phyloP scores from a whole-genome alignment of 1,140 invertebrate genomes.

The Habropoda laboriosa region DNA sequence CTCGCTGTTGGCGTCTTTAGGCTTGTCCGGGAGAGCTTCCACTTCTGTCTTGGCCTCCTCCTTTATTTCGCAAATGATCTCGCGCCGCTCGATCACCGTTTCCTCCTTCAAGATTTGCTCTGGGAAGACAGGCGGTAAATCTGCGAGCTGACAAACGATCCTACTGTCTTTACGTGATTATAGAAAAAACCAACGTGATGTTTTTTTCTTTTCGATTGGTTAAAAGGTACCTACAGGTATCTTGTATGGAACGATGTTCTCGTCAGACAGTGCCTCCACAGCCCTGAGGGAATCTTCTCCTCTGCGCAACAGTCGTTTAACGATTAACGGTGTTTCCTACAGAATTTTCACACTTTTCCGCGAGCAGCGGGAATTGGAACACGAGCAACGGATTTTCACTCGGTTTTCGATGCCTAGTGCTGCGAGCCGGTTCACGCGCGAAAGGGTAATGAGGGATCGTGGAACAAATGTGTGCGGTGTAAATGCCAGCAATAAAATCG shows the following conservation, averaged over 20 bases:
- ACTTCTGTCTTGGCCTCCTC: constrained; percentile 43
- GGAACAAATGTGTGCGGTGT: constrained; percentile 41
- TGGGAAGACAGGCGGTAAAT: constrained; percentile 72
- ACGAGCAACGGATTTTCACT: constrained; percentile 26
- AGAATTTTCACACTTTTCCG: constrained; percentile 8
- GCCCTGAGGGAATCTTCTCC: constrained; percentile 73
- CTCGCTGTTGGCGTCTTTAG: constrained; percentile 75
- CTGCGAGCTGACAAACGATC: constrained; percentile 69
- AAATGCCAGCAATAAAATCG: constrained; percentile 68
- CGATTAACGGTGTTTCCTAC: constrained; percentile 28
- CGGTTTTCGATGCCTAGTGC: constrained; percentile 19
- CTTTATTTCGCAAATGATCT: constrained; percentile 50
- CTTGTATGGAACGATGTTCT: constrained; percentile 79
- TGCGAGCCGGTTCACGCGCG: constrained; percentile 49
- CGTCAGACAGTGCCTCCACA: constrained; percentile 73
- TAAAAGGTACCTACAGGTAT: constrained; percentile 77
- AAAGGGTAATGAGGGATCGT: constrained; percentile 49
- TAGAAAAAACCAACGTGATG: no score
- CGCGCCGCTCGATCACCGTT: constrained; percentile 58
- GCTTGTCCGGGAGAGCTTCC: constrained; percentile 68
- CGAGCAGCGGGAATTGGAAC: constrained; percentile 5
- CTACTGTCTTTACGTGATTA: constrained; percentile 14
- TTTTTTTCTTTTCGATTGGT: no score
- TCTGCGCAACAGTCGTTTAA: constrained; percentile 68
- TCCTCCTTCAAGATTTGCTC: constrained; percentile 71